Evolutionary conservation across 2,113 vertebrate species (phyloP).

Genomic region (Typhlomys cinereus): DNA sequence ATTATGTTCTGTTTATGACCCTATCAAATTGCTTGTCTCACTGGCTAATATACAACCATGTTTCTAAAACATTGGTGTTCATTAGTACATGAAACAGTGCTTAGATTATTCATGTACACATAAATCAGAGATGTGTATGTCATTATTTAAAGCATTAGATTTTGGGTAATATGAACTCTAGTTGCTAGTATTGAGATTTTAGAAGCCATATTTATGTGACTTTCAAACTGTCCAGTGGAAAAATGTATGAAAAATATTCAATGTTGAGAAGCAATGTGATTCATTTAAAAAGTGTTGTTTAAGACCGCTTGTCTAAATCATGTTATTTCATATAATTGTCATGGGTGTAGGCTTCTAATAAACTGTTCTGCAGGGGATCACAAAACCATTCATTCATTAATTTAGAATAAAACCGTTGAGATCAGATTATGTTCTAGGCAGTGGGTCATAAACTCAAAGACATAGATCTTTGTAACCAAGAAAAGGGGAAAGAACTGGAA

Average conservation of each 20-base stretch:
- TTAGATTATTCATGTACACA: not conserved
- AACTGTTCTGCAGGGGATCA: not conserved
- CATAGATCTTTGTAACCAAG: not conserved
- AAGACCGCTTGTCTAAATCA: not conserved
- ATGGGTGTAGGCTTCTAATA: not conserved
- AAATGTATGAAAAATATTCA: not conserved
- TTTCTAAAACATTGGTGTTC: not conserved
- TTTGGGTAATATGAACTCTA: not conserved
- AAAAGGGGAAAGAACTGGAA: not conserved
- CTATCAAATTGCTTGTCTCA: not conserved
- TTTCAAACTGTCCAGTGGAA: not conserved
- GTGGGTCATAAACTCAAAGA: not conserved
- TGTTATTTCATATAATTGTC: not conserved
- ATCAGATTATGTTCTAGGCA: not conserved
- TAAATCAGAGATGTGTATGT: not conserved
- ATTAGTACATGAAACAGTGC: not conserved
- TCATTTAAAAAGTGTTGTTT: not conserved
- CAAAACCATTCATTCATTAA: not conserved
- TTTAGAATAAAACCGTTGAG: not conserved
- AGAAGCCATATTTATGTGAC: not conserved
- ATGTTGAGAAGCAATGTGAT: not conserved
- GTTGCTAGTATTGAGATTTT: not conserved
- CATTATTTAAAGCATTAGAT: not conserved
- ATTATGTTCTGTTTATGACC: not conserved
- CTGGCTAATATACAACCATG: not conserved